Base-by-base conservation (phyloP, 2,113 vertebrate species). In the Leiothrix lutea region DNA sequence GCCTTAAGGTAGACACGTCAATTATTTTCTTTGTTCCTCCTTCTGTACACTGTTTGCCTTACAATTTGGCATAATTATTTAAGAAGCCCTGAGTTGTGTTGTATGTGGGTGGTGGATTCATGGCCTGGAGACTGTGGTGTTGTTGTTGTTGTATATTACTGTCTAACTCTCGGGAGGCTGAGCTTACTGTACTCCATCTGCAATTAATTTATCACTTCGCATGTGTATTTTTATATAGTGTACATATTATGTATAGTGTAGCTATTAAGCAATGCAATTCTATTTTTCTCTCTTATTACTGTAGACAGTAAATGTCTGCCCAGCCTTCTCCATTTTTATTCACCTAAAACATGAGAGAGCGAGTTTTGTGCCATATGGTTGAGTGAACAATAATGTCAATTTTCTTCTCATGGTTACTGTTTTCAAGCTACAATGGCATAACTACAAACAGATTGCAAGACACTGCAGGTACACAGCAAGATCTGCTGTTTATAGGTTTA, bases 21-120 rank as follows among this genome's bases (percentile, higher is more conserved):
- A 81, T 93, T 95, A 93, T 97, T 94, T 97, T 73, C 90, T 97
- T 96, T 96, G 90, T 96, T 98, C 56, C 40, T 74, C 67, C 33
- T 92, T 81, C 15, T 31, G 79, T 85, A 85, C 69, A 92, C 88
- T 91, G 93, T 85, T 88, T 86, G 56, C 78, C 81, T 94, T 97
- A 92, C 56, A 58, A 74, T 96, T 86, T 84, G 70, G 80, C 79
- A 88, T 72, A 94, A 96, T 91, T 87, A 90, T 94, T 95, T 91
- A 91, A 95, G 83, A 92, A 96, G 42, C 42, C 29, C 38, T 57
- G 31, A 48, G 28, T 86, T 87, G 51, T 94, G 44, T 91, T 94
- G 86, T 71, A 88, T 91, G 88, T 92, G 83, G 75, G 88, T 86
- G 80, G 94, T 94, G 36, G 18, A 92, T 78, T 83, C 64, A 66